Base-by-base conservation (phyloP, 23 tunicate species). In the Diplosoma virens region DNA sequence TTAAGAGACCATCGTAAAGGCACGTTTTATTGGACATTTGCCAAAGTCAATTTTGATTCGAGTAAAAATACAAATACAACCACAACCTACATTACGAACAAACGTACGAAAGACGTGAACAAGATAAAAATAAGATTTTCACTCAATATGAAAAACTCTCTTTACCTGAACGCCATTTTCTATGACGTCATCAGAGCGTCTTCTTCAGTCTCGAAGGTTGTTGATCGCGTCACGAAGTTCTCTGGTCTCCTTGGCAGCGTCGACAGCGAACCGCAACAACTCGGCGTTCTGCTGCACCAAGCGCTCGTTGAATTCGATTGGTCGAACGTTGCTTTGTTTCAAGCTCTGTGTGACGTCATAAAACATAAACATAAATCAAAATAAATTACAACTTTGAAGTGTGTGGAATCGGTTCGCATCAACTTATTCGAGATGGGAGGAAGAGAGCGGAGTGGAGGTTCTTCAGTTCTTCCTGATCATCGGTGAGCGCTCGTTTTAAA, bases 401-500 rank as follows among this genome's bases (percentile, higher is more conserved):
- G n/a, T n/a, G n/a, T n/a, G n/a, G n/a, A n/a, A n/a, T n/a, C n/a
- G n/a, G n/a, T n/a, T n/a, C n/a, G n/a, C 50, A 41, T 17, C 6
- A 1, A 79, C 88, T 77, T 63, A 89, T 88, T 50, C 81, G 61
- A 60, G 70, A 29, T 9, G 96, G 96, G 7, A 89, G 59, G 2
- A 88, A 67, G 50, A 89, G 52, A 1, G 30, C 46, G 35, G 96
- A 30, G 46, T 89, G 78, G 32, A 89, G 71, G 7, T 89, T 88
- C 60, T 86, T 82, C 47, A 89, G 59, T 52, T 89, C 96, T n/a
- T 58, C 80, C 65, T 89, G 96, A 84, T 82, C 82, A 36, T 89
- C 96, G 22, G 65, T 78, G 32, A 89, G 41, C 3, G 96, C 45
- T 34, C 96, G 75, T 68, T 82, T 89, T 64, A 89, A 64, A 6